Evolutionary conservation across 2,888 invertebrate genomes (phyloP).

Genomic region (Dryobota labecula): DNA sequence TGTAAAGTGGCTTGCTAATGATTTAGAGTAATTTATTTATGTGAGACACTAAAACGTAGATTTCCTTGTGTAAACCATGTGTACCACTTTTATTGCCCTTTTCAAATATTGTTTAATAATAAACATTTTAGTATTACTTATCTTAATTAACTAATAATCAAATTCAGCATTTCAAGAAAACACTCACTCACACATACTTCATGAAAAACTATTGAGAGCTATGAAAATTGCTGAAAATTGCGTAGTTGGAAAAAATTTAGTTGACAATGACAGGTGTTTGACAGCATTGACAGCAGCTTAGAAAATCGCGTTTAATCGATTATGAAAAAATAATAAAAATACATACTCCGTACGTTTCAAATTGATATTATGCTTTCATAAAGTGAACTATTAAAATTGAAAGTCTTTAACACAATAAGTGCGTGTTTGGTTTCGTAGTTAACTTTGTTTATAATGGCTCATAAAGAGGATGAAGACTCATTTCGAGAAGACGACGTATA

Average conservation of each 20-base stretch:
- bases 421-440: conserved; percentile 36
- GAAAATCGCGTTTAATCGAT: conserved; percentile 56
- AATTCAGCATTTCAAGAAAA: neutral
- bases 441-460: conserved; percentile 74
- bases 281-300: conserved; percentile 51
- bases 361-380: conserved; percentile 47
- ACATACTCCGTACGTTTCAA: conserved; percentile 36
- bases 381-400: conserved; percentile 43
- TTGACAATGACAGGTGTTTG: conserved; percentile 38
- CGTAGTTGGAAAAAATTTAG: no score
- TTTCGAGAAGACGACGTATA: conserved; percentile 93
- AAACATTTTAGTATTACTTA: no score
- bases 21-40: neutral
- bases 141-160: neutral
- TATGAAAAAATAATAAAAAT: conserved; percentile 50
- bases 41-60: neutral
- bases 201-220: neutral
- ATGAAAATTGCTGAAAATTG: no score
- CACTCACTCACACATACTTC: neutral
- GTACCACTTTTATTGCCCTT: no score
- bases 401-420: conserved; percentile 38
- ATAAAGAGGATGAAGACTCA: conserved; percentile 84
- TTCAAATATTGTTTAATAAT: no score
- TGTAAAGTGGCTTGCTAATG: neutral
- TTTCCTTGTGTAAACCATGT: no score